These are phyloP conservation scores for Pseudomugil tenellus DNA, from an alignment of 2,797 vertebrate genomes.

Conservation along the genomic window DNA sequence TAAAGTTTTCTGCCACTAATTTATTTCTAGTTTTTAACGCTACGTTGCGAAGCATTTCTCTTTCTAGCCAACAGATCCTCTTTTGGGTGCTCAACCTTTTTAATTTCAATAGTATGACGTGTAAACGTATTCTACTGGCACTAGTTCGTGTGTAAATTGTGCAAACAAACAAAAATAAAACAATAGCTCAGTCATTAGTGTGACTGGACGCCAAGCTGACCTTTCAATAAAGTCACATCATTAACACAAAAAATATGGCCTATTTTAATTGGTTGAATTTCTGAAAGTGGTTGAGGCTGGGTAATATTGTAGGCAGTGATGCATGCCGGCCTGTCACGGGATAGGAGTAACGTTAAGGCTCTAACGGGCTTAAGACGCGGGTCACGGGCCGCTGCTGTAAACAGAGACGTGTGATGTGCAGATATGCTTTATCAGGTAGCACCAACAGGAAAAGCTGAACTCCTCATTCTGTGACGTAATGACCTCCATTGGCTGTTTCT, in stretches of 20 bases:
- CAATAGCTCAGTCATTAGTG: too few relatives aligned
- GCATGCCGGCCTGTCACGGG: slow-evolving; percentile 67
- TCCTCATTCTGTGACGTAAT: slow-evolving; percentile 35
- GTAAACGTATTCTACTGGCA: background rate
- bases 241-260: background rate
- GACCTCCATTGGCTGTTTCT: slow-evolving; percentile 19
- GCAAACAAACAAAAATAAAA: too few relatives aligned
- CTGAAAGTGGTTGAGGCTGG: background rate
- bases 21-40: background rate
- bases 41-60: background rate
- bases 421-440: slow-evolving; percentile 82
- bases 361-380: slow-evolving; percentile 73
- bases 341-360: slow-evolving; percentile 69
- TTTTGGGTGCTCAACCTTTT: background rate
- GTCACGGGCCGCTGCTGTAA: slow-evolving; percentile 67
- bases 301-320: slow-evolving; percentile 43
- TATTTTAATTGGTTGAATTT: background rate
- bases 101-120: background rate
- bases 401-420: slow-evolving; percentile 58
- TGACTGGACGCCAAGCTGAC: background rate
- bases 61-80: background rate
- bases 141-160: background rate
- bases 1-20: background rate
- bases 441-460: slow-evolving; percentile 51
- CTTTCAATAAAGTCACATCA: background rate